A percentile compares a stretch with the other conserved stretches of the same genome.
Evolutionary conservation across 2,797 vertebrate genomes (phyloP).

Genomic region (Malacoraja senta): DNA sequence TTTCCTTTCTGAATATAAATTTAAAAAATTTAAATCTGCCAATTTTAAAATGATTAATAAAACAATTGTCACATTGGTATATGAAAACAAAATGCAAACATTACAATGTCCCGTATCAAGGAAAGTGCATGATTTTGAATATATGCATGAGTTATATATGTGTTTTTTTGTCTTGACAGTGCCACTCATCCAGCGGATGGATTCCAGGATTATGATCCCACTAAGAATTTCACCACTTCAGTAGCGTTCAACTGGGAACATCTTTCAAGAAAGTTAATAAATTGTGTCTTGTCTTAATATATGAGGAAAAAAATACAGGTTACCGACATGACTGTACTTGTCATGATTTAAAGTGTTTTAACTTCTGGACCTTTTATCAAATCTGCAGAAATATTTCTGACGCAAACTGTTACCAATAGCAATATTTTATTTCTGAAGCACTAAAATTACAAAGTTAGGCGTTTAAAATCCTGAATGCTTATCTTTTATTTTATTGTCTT

Average conservation of each 20-base stretch:
- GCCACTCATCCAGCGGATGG: constrained; percentile 97
- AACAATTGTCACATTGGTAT: not conserved
- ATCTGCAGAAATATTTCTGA: constrained; percentile 24
- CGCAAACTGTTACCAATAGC: not conserved
- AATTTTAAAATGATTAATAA: not conserved
- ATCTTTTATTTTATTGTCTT: not conserved
- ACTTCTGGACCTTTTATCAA: constrained; percentile 12
- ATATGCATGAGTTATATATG: not conserved
- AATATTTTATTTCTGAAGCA: constrained; percentile 23
- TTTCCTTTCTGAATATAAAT: not conserved
- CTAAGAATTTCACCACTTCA: constrained; percentile 86
- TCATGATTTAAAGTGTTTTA: constrained; percentile 31
- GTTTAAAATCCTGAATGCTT: constrained; percentile 8
- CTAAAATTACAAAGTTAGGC: not conserved
- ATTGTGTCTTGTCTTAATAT: constrained; percentile 26
- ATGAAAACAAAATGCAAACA: too few species aligned
- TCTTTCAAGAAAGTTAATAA: not conserved
- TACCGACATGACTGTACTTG: constrained; percentile 11
- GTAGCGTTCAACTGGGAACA: constrained; percentile 55
- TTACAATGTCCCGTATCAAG: not conserved
- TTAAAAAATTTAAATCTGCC: not conserved
- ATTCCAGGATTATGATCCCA: constrained; percentile 97
- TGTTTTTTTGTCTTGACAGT: constrained; percentile 59
- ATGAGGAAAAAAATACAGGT: not conserved
- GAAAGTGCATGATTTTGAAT: not conserved